These are phyloP conservation scores for Cydia strobilella DNA, from an alignment of 1,140 invertebrate genomes.

Conservation along the genomic window DNA sequence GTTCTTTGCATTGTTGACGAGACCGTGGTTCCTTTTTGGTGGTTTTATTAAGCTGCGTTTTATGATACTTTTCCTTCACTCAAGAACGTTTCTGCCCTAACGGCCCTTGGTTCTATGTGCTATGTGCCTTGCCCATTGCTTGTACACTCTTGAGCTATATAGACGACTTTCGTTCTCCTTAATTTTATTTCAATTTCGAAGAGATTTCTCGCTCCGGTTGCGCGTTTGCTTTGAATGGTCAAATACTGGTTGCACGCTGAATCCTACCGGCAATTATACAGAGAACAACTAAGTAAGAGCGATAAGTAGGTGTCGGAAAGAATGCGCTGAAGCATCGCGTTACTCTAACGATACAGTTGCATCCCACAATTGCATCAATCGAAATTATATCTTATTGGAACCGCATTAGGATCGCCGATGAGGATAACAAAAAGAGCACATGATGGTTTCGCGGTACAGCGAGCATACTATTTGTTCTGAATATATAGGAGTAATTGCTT, in stretches of 20 bases:
- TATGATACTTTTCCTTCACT: no score
- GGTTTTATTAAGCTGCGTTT: no score
- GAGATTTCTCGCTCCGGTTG: background rate
- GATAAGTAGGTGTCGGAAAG: conserved; percentile 3
- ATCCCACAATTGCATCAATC: background rate
- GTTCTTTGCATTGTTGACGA: no score
- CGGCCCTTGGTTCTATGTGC: no score
- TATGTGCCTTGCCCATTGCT: no score
- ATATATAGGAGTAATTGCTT: conserved; percentile 45
- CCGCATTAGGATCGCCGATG: background rate
- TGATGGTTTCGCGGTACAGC: conserved; percentile 48
- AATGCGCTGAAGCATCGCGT: conserved; percentile 7
- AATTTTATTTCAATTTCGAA: no score
- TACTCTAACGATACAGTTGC: conserved; percentile 5
- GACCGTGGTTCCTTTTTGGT: no score
- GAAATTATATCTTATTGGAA: background rate
- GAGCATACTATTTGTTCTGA: conserved; percentile 54
- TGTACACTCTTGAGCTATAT: no score
- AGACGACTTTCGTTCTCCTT: no score
- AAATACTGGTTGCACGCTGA: background rate
- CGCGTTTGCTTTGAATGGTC: background rate
- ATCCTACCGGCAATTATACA: background rate
- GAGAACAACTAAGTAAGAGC: background rate
- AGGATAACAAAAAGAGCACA: background rate
- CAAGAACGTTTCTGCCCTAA: no score